Conservation (phyloP, 2,113 vertebrate genomes). For the Cyanistes caeruleus region DNA sequence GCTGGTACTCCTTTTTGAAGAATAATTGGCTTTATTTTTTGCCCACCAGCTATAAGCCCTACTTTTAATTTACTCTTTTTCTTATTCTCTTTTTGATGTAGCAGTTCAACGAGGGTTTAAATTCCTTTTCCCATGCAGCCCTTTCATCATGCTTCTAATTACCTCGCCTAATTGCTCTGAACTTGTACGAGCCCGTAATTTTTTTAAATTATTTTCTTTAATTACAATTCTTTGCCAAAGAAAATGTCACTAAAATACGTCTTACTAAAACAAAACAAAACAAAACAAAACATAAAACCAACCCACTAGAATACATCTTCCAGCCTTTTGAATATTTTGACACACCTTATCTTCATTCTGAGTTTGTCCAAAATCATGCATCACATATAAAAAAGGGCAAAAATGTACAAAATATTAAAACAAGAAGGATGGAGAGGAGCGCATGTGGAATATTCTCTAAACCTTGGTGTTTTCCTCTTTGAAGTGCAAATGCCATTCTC, state of each 20-base stretch:
- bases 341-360: background rate
- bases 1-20: background rate
- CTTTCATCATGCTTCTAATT: constrained; percentile 77
- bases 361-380: background rate
- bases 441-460: background rate
- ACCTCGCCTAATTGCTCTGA: constrained; percentile 74
- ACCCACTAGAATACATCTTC: background rate
- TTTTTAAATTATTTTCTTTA: constrained; percentile 72
- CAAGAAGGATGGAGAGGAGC: background rate
- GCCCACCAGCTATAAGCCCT: constrained; percentile 49
- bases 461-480: background rate
- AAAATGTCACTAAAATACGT: constrained; percentile 32
- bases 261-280: background rate
- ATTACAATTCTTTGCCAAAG: constrained; percentile 63
- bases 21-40: constrained; percentile 70
- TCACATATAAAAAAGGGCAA: background rate
- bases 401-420: background rate
- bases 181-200: constrained; percentile 48
- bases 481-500: background rate
- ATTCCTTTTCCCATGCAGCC: constrained; percentile 68
- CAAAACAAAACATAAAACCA: background rate
- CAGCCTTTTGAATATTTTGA: background rate
- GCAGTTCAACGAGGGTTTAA: constrained; percentile 68
- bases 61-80: constrained; percentile 68
- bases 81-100: constrained; percentile 73